A percentile compares a stretch with the other conserved stretches of the same genome.
phyloP scores from a whole-genome alignment of 2,888 invertebrate genomes.

The Mellilla xanthometata region DNA sequence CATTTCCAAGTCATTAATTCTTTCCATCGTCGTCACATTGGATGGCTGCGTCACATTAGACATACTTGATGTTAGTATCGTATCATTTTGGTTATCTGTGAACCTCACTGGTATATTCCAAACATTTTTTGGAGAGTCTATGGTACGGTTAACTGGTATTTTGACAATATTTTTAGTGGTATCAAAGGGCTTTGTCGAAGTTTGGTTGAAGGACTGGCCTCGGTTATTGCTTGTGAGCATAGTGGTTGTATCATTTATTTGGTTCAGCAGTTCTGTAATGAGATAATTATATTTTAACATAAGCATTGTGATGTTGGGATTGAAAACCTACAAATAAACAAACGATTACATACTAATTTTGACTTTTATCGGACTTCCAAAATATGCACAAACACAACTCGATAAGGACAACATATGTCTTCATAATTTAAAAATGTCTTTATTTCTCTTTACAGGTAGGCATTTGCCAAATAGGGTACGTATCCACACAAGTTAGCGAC shows the following conservation, averaged over 20 bases:
- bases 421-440: no score
- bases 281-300: no score
- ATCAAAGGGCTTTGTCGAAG: background rate
- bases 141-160: constrained; percentile 45
- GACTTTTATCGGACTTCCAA: no score
- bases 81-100: constrained; percentile 41
- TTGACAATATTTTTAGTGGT: constrained; percentile 28
- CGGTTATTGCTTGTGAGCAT: constrained; percentile 38
- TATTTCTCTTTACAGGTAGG: no score
- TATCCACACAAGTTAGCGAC: no score
- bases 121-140: constrained; percentile 44
- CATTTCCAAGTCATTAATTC: constrained; percentile 69
- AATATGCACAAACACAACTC: no score
- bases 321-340: no score
- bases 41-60: constrained; percentile 54
- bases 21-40: constrained; percentile 64
- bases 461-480: no score
- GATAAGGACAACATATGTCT: no score
- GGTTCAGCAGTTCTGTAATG: constrained; percentile 66
- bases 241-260: constrained; percentile 63
- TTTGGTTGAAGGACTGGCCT: constrained; percentile 1
- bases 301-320: no score
- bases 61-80: constrained; percentile 30
- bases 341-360: no score
- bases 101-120: constrained; percentile 55